Evolutionary conservation across 2,113 vertebrate species (phyloP).

Genomic region (Xerus inauris): DNA sequence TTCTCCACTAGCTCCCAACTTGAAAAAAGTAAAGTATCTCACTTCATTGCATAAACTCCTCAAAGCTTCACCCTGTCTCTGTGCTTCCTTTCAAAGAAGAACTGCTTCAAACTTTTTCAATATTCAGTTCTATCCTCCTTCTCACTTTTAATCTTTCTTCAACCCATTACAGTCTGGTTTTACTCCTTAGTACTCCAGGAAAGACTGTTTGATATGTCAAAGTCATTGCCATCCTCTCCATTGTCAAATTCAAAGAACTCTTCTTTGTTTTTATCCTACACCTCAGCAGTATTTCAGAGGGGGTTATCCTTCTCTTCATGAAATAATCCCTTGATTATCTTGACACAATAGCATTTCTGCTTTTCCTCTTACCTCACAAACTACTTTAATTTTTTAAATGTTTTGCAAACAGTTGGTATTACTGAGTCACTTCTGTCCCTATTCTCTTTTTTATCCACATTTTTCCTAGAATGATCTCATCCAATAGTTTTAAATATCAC

Average conservation of each 20-base stretch:
- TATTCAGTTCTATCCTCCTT: background rate
- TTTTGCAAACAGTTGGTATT: background rate
- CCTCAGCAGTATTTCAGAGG: background rate
- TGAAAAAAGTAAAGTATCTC: background rate
- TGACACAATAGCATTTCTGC: too few relatives aligned
- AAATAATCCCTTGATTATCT: background rate
- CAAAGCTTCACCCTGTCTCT: background rate
- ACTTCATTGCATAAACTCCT: background rate
- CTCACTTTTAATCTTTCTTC: background rate
- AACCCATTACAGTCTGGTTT: background rate
- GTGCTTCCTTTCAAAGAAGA: background rate
- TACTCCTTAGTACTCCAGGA: background rate
- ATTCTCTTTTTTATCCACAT: background rate
- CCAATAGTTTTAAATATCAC: background rate
- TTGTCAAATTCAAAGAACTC: background rate
- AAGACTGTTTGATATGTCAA: background rate
- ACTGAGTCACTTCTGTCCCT: too few relatives aligned
- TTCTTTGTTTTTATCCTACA: background rate
- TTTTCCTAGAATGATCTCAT: background rate
- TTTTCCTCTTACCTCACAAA: too few relatives aligned
- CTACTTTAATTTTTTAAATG: background rate
- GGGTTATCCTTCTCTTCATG: background rate
- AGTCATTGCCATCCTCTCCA: background rate
- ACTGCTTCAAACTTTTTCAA: background rate
- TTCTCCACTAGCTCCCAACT: background rate